Conservation (phyloP, 1,140 invertebrate species). For the Tyrophagus putrescentiae region DNA sequence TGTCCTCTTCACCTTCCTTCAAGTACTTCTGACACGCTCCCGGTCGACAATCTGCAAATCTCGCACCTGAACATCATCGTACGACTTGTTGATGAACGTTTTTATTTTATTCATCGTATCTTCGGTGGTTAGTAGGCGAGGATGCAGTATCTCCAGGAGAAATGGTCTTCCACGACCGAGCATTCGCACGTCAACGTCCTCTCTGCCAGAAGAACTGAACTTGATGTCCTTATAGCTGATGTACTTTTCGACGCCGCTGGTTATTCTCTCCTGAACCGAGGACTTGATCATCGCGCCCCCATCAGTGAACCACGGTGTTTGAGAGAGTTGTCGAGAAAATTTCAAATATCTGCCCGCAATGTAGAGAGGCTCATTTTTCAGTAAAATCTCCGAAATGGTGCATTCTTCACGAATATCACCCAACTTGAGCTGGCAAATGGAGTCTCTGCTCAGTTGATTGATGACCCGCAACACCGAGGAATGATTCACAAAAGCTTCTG, state of each 20-base stretch:
- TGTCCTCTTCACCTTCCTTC: slow-evolving; percentile 70
- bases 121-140: slow-evolving; percentile 35
- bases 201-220: slow-evolving; percentile 76
- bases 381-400: not conserved
- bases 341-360: slow-evolving; percentile 65
- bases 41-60: slow-evolving; percentile 47
- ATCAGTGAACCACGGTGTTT: slow-evolving; percentile 84
- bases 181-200: slow-evolving; percentile 73
- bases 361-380: slow-evolving; percentile 27
- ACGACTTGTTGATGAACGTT: slow-evolving; percentile 18
- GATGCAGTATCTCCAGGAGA: slow-evolving; percentile 60
- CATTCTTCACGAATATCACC: not conserved
- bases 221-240: slow-evolving; percentile 44
- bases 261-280: slow-evolving; percentile 81
- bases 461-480: not conserved
- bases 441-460: not conserved
- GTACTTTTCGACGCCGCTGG: slow-evolving; percentile 39
- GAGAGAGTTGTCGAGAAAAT: slow-evolving; percentile 63
- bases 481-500: slow-evolving; percentile 13
- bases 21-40: slow-evolving; percentile 41
- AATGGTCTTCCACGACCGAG: slow-evolving; percentile 56
- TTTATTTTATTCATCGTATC: slow-evolving; percentile 28
- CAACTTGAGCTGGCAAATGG: not conserved
- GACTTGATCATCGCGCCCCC: slow-evolving; percentile 56
- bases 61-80: slow-evolving; percentile 42